Evolutionary conservation across 1,140 invertebrate genomes (phyloP), one percentile per base, ranked within the genome.

Genomic region (Drosophila aff.): DNA sequence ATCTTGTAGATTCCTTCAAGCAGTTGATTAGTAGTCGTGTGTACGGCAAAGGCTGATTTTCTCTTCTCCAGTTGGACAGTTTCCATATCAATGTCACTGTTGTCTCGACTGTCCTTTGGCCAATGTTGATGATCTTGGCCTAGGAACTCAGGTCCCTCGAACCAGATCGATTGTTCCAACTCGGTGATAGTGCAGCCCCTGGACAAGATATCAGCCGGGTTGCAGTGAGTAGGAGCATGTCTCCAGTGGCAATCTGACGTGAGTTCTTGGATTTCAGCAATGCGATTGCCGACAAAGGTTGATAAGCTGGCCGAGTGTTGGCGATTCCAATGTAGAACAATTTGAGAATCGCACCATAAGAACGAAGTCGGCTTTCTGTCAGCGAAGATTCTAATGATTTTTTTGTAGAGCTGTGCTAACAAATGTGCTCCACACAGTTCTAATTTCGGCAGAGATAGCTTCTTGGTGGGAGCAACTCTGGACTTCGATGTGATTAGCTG

Each of bases 331-430:
- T 50, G 26, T 7, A n/a, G 4, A 50, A n/a, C 23, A 10, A 50
- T 28, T 50, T 50, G 8, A n/a, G 47, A 28, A 13, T 49, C 47
- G 11, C 23, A 28, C 23, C 23, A 49, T 40, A 58, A 58, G 55
- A 40, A 58, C 7, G 15, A 26, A 21, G 21, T 58, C n/a, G 21
- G 21, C 21, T 57, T 15, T 26, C 2, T 57, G 36, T 57, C 53
- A 23, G 21, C 15, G 9, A 40, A 40, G 18, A 26, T 40, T 40
- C 5, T 2, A n/a, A 16, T 26, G 16, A 41, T 58, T n/a, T 41
- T 58, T 26, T 21, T n/a, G 4, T 40, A 26, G 6, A 58, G 10
- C 23, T 58, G 36, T 26, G 21, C 8, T 3, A 38, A 11, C 33
- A 40, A 2, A 10, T 57, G n/a, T n/a, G n/a, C n/a, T n/a, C n/a